Evolutionary conservation across 2,113 vertebrate genomes (phyloP).

Genomic region (Macaca fascicularis): DNA sequence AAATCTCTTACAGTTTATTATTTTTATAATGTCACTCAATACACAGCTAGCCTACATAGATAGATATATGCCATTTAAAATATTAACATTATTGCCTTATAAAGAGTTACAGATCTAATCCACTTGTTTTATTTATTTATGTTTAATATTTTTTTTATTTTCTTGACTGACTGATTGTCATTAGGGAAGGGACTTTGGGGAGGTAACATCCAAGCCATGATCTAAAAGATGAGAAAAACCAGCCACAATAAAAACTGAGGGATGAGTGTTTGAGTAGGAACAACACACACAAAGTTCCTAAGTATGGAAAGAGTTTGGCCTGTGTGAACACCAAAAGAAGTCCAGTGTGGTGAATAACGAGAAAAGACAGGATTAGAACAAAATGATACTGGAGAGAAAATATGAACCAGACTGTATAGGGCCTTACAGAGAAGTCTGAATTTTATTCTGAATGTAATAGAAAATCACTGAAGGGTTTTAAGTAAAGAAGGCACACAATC

Average conservation of each 20-base stretch:
- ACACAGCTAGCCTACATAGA: not conserved
- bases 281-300: not conserved
- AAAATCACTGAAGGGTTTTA: not conserved
- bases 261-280: not conserved
- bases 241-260: not conserved
- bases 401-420: not conserved
- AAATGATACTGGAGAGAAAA: not conserved
- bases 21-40: not conserved
- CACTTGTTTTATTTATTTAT: not conserved
- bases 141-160: not conserved
- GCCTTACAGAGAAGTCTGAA: not conserved
- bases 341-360: not conserved
- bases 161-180: not conserved
- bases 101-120: not conserved
- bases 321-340: not conserved
- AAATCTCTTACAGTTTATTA: not conserved
- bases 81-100: constrained; percentile 14
- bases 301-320: not conserved
- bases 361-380: not conserved
- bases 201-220: not conserved
- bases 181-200: not conserved
- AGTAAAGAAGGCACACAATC: not conserved
- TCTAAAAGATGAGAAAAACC: not conserved
- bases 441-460: not conserved
- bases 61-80: not conserved